Evolutionary conservation across 1,140 invertebrate genomes (phyloP).

Genomic region (Musca domestica): DNA sequence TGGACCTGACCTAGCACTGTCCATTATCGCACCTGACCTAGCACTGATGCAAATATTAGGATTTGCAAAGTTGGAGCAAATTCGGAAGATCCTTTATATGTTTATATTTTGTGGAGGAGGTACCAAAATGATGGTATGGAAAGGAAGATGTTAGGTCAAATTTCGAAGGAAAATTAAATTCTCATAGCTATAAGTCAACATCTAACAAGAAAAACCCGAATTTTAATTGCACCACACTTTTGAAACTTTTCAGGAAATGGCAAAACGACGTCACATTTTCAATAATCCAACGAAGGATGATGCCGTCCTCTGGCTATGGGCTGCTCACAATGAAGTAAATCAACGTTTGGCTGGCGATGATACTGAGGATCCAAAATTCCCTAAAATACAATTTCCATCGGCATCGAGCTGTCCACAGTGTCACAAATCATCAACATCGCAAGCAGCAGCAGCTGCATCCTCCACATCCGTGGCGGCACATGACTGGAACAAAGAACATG

Average conservation of each 20-base stretch:
- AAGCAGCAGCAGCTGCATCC: not conserved
- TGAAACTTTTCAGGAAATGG: conserved; percentile 61
- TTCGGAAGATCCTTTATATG: too few species aligned
- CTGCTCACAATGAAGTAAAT: conserved; percentile 92
- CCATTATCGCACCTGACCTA: too few species aligned
- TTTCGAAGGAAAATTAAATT: too few species aligned
- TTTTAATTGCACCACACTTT: too few species aligned
- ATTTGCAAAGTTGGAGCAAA: too few species aligned
- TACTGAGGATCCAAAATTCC: conserved; percentile 87
- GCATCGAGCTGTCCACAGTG: conserved; percentile 69
- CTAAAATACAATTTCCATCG: conserved; percentile 89
- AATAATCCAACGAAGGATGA: conserved; percentile 70
- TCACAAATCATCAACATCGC: conserved; percentile 43
- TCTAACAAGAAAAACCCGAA: too few species aligned
- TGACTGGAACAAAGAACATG: conserved; percentile 68
- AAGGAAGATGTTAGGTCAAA: too few species aligned
- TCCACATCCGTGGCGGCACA: conserved; percentile 38
- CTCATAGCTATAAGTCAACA: too few species aligned
- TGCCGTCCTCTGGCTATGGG: conserved; percentile 91
- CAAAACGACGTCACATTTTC: conserved; percentile 64
- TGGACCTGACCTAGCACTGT: too few species aligned
- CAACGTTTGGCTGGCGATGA: conserved; percentile 76
- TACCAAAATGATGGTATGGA: too few species aligned
- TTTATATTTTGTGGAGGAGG: too few species aligned
- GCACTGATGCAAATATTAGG: too few species aligned